Conservation (phyloP, 2,888 invertebrate genomes). For the Papilio elwesi region DNA sequence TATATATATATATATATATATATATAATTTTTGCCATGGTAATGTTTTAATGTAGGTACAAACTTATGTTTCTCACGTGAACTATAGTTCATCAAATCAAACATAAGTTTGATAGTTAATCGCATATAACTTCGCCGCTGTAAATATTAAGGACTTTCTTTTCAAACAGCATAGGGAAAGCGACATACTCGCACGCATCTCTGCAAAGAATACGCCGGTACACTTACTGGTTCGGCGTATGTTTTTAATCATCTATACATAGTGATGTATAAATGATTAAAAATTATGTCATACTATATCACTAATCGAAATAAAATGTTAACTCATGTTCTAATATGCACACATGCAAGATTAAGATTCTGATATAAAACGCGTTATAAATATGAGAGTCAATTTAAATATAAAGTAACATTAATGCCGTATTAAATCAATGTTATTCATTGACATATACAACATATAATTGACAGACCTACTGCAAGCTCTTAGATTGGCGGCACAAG, state of each 20-base stretch:
- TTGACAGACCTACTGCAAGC: constrained; percentile 38
- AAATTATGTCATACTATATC: background rate
- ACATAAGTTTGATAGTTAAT: too few species aligned
- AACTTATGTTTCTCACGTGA: background rate
- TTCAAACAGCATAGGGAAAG: constrained; percentile 34
- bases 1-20: background rate
- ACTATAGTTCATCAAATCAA: too few species aligned
- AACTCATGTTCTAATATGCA: background rate
- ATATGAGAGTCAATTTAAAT: background rate
- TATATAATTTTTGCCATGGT: background rate
- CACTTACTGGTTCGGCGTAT: too few species aligned
- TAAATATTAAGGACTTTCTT: constrained; percentile 29
- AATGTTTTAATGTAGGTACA: background rate
- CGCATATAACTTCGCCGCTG: background rate
- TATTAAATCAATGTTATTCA: constrained; percentile 13
- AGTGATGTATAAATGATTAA: constrained; percentile 10
- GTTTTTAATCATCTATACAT: too few species aligned
- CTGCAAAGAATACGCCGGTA: constrained; percentile 30
- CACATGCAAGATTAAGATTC: background rate
- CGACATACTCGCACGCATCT: constrained; percentile 23
- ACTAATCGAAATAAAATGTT: too few species aligned
- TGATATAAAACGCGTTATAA: background rate
- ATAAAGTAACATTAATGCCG: background rate
- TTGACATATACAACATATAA: constrained; percentile 15
- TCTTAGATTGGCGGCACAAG: constrained; percentile 39